A percentile compares a stretch with the other conserved stretches of the same genome.
phyloP scores from a whole-genome alignment of 2,888 invertebrate genomes.

The Pilophorus perplexus region DNA sequence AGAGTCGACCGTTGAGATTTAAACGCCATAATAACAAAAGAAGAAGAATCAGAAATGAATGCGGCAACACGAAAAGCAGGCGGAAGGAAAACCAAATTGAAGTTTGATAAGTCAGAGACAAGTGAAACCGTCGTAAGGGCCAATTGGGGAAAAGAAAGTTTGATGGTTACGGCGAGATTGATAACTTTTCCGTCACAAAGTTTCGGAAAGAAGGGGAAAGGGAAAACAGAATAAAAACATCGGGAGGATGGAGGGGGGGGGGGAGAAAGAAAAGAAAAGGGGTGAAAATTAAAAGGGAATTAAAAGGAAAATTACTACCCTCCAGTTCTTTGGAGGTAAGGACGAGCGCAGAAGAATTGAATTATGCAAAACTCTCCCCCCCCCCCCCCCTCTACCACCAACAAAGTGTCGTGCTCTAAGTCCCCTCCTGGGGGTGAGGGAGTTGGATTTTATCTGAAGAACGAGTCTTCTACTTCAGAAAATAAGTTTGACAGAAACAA shows the following conservation, averaged over 20 bases:
- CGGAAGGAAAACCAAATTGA: too few species aligned
- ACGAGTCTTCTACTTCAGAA: too few species aligned
- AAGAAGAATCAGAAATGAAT: too few species aligned
- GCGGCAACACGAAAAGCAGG: too few species aligned
- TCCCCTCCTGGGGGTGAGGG: too few species aligned
- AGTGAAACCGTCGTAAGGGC: too few species aligned
- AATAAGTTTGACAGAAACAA: too few species aligned
- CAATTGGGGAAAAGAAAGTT: neutral
- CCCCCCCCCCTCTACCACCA: neutral
- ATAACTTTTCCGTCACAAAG: constrained; percentile 22
- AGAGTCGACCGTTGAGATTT: too few species aligned
- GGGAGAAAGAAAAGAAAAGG: neutral
- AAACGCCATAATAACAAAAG: too few species aligned
- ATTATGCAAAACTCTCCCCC: constrained; percentile 23
- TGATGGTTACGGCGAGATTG: neutral
- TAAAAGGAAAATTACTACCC: constrained; percentile 35
- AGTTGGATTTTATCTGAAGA: too few species aligned
- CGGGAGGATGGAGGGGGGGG: neutral
- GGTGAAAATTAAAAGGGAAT: constrained; percentile 34
- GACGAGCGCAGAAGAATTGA: constrained; percentile 36
- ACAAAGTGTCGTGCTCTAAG: constrained; percentile 11
- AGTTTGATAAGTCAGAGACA: too few species aligned
- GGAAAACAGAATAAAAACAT: too few species aligned
- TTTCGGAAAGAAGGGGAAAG: neutral
- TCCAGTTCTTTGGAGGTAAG: constrained; percentile 14